phyloP scores from a whole-genome alignment of 2,888 invertebrate species.

The Alloplasta piceator region DNA sequence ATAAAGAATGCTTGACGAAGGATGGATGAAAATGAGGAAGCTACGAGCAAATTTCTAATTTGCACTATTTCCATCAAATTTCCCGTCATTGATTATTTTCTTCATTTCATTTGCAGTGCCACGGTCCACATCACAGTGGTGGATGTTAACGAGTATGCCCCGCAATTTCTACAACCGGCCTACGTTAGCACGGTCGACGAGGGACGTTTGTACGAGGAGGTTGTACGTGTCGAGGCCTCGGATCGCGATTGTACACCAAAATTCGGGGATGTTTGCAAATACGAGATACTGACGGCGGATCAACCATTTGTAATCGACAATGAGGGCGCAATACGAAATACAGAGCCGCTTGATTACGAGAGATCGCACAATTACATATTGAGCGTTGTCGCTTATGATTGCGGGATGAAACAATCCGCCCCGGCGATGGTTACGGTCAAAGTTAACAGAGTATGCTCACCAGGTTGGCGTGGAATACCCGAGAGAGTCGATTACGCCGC shows the following conservation, averaged over 20 bases:
- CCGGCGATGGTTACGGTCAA: slow-evolving; percentile 98
- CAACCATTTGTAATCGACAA: slow-evolving; percentile 96
- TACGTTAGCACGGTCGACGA: slow-evolving; percentile 96
- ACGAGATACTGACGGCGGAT: slow-evolving; percentile 96
- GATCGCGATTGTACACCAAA: slow-evolving; percentile 98
- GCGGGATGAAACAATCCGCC: slow-evolving; percentile 96
- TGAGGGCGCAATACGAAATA: slow-evolving; percentile 96
- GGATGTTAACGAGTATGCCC: slow-evolving; percentile 98
- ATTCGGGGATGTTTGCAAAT: slow-evolving; percentile 98
- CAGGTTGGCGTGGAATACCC: slow-evolving; percentile 87
- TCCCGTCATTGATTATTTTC: neutral
- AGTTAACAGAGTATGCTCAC: slow-evolving; percentile 86
- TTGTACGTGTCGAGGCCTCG: slow-evolving; percentile 95
- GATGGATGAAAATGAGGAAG: too few species aligned
- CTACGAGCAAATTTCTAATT: too few species aligned
- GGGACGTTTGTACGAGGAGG: slow-evolving; percentile 94
- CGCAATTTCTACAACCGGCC: slow-evolving; percentile 94
- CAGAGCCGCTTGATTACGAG: slow-evolving; percentile 96
- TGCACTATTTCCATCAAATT: neutral
- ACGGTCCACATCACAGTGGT: slow-evolving; percentile 97
- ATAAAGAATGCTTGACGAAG: too few species aligned
- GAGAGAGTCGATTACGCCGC: slow-evolving; percentile 95
- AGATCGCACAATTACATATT: slow-evolving; percentile 97
- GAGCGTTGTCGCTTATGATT: slow-evolving; percentile 98
- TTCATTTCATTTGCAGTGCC: slow-evolving; percentile 86